Evolutionary conservation across 2,888 invertebrate genomes (phyloP), one percentile per base, ranked within the genome.

Genomic region (Unio delphinus): DNA sequence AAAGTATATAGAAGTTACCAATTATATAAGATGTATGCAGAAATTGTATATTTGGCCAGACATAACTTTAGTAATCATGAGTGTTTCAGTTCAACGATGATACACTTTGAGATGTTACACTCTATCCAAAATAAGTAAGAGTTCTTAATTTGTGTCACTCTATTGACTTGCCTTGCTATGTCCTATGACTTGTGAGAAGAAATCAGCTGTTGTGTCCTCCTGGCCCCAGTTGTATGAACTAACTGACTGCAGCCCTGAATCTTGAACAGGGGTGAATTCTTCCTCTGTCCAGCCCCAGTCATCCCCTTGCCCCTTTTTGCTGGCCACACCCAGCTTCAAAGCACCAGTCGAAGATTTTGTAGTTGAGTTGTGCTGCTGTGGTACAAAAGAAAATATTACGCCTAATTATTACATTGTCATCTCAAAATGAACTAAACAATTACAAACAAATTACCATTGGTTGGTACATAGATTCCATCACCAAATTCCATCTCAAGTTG

Each of bases 151-250:
- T 45, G 15, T 45, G 58, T 55, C 15, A 26, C 15, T 58, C 8
- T 45, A 30, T 20, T n/a, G 56, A 63, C 63, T 45, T 66, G 70
- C 70, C 64, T 65, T 67, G 20, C 67, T 63, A 58, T 64, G 55
- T 55, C 71, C 72, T 75, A 70, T 72, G 5, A 70, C 61, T 57
- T 78, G 71, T 8, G 84, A 80, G 72, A 87, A 89, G 80, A 88
- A 87, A 65, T 86, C 83, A 64, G 80, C 81, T 34, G 75, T 76
- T n/a, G 66, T 74, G 20, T 70, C 62, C 4, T 65, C 64, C 34
- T 75, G 68, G n/a, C 84, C 87, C 89, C 89, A 89, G 78, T 87
- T 83, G 73, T 89, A 89, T 8, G 83, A 74, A 72, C 84, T 83
- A 28, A 85, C 80, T 4, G 84, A 81, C 55, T 75, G 72, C 45